Base-by-base conservation (phyloP, 2,113 vertebrate genomes). In the Ivindomyrus marchei region DNA sequence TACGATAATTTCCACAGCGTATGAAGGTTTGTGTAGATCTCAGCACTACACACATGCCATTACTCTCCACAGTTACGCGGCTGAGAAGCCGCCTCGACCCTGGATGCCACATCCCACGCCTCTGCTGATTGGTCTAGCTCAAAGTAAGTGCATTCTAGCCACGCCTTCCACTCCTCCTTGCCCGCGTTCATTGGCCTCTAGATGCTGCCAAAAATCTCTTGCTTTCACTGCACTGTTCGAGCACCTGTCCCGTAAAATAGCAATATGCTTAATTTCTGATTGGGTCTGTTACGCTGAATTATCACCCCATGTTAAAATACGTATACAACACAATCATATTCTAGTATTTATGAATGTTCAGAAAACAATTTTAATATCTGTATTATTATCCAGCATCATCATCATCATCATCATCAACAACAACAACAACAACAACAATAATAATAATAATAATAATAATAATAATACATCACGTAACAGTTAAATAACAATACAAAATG, bases 31-130 rank as follows among this genome's bases (percentile, higher is more conserved):
- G 93, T 92, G 95, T 92, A 91, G 93, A 94, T 94, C 94, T 93
- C 92, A 91, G 91, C 92, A 92, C 94, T 92, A 92, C 88, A 93
- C 93, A 95, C 95, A 93, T 95, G 92, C 94, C 94, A 95, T 96
- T 95, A 95, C 94, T 95, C 95, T 93, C 91, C 89, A 88, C 94
- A 93, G 94, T 93, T 95, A 92, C 90, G 92, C 85, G 91, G 92
- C 92, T 88, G 74, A 89, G 92, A 94, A 93, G 95, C 95, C 96
- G 93, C 96, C 92, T 94, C 93, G 27, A 85, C 56, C 56, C 47
- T 8, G 42, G 58, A 3, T 46, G 7, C 53, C 52, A 90, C 94
- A 95, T 90, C 96, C 95, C 47, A 90, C 89, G 0, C 2, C 21
- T 19, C 2, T 31, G 45, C 19, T 66, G 92, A 96, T 96, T 97